Evolutionary conservation across 1,140 invertebrate species (phyloP).

Genomic region (Belonocnema kinseyi): DNA sequence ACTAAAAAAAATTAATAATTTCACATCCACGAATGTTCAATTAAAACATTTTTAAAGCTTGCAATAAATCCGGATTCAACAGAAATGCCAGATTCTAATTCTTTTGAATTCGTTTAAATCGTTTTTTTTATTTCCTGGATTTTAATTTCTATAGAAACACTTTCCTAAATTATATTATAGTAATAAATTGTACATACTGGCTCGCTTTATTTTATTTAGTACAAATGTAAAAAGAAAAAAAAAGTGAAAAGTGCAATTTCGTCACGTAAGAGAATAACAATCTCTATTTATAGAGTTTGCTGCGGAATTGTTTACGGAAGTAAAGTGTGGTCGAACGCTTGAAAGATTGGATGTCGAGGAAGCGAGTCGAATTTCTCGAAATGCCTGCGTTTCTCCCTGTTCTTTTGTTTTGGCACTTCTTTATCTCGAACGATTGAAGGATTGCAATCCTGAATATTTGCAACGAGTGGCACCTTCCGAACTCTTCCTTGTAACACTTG

Average conservation of each 20-base stretch:
- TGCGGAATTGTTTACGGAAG: slow-evolving; percentile 87
- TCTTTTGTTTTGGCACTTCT: slow-evolving; percentile 88
- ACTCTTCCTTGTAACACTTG: slow-evolving; percentile 94
- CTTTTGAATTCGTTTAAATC: no score
- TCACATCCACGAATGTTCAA: no score
- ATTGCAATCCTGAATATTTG: slow-evolving; percentile 89
- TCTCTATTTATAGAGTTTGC: slow-evolving; percentile 82
- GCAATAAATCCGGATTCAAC: no score
- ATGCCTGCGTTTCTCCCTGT: slow-evolving; percentile 90
- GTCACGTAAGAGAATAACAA: slow-evolving; percentile 43
- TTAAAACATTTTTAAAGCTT: no score
- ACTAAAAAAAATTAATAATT: no score
- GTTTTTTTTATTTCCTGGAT: no score
- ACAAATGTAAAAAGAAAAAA: no score
- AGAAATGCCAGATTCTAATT: no score
- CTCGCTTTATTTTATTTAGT: no score
- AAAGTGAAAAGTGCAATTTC: neutral
- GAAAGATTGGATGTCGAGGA: slow-evolving; percentile 87
- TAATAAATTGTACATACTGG: no score
- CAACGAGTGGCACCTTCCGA: slow-evolving; percentile 88
- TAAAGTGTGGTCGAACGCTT: slow-evolving; percentile 82
- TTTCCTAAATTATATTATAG: no score
- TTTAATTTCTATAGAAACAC: no score
- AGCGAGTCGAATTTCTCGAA: slow-evolving; percentile 85
- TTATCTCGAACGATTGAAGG: slow-evolving; percentile 90